These are phyloP conservation scores for Saccopteryx leptura DNA, from an alignment of 2,113 vertebrate genomes.

Conservation along the genomic window DNA sequence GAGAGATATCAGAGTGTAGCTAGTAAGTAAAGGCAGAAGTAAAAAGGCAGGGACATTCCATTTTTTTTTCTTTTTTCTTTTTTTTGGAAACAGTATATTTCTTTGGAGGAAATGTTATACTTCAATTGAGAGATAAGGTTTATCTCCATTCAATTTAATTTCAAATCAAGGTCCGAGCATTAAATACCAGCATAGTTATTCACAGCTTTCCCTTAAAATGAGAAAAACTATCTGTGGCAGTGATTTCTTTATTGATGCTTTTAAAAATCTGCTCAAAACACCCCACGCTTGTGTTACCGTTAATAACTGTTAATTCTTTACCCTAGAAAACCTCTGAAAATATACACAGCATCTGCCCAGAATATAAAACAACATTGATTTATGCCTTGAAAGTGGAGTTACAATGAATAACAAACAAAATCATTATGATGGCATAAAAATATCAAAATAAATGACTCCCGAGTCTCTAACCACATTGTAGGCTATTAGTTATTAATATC, in stretches of 20 bases:
- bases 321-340: constrained; percentile 81
- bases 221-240: constrained; percentile 67
- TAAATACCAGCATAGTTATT: constrained; percentile 80
- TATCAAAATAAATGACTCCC: constrained; percentile 85
- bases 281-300: constrained; percentile 76
- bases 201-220: constrained; percentile 79
- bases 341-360: constrained; percentile 75
- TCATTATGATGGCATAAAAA: constrained; percentile 88
- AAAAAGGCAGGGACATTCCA: constrained; percentile 62
- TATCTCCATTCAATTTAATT: constrained; percentile 84
- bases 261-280: constrained; percentile 80
- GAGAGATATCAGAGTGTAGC: constrained; percentile 76
- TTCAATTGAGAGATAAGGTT: constrained; percentile 82
- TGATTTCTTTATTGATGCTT: constrained; percentile 78
- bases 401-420: constrained; percentile 87
- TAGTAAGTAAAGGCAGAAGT: constrained; percentile 73
- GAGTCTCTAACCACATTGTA: constrained; percentile 77
- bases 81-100: constrained; percentile 83
- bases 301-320: constrained; percentile 82
- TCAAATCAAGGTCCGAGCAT: constrained; percentile 82
- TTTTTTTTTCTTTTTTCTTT: constrained; percentile 82
- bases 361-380: constrained; percentile 86
- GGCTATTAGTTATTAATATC: constrained; percentile 82
- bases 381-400: constrained; percentile 81
- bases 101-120: constrained; percentile 85